A percentile compares a stretch with the other conserved stretches of the same genome.
phyloP scores from a whole-genome alignment of 2,113 vertebrate genomes.

The Phoxinus phoxinus region DNA sequence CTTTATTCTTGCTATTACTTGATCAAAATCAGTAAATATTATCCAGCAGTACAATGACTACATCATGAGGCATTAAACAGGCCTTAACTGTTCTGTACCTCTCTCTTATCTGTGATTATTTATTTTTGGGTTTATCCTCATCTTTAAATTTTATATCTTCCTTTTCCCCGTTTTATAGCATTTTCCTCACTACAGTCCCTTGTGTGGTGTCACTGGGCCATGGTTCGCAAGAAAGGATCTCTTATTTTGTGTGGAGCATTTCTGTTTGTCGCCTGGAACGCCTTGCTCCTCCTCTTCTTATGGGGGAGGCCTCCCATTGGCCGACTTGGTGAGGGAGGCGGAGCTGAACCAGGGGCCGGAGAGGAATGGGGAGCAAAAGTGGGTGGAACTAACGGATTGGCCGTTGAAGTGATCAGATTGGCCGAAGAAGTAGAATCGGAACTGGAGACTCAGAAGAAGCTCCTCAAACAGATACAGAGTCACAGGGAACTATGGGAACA shows the following conservation, averaged over 20 bases:
- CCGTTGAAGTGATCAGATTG: constrained; percentile 81
- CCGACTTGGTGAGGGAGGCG: constrained; percentile 69
- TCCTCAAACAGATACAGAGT: constrained; percentile 84
- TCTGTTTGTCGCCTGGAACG: constrained; percentile 92
- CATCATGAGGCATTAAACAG: not conserved
- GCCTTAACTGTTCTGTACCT: not conserved
- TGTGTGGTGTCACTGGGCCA: constrained; percentile 77
- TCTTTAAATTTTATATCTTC: constrained; percentile 8
- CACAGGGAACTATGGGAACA: constrained; percentile 77
- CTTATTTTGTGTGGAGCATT: constrained; percentile 87
- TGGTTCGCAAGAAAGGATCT: constrained; percentile 90
- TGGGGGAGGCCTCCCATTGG: constrained; percentile 84
- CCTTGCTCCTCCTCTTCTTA: constrained; percentile 90
- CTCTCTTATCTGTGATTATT: not conserved
- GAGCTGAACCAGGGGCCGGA: constrained; percentile 75
- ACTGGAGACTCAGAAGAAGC: constrained; percentile 84
- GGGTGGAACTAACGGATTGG: constrained; percentile 69
- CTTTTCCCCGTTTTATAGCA: constrained; percentile 47
- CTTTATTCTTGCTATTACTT: not conserved
- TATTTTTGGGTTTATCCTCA: not conserved
- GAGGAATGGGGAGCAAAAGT: constrained; percentile 73
- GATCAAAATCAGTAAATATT: not conserved
- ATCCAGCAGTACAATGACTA: not conserved
- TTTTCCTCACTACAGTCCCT: constrained; percentile 60
- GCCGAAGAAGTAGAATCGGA: constrained; percentile 84